Conservation (phyloP, 2,797 vertebrate genomes). For the Telmatherina bonti region DNA sequence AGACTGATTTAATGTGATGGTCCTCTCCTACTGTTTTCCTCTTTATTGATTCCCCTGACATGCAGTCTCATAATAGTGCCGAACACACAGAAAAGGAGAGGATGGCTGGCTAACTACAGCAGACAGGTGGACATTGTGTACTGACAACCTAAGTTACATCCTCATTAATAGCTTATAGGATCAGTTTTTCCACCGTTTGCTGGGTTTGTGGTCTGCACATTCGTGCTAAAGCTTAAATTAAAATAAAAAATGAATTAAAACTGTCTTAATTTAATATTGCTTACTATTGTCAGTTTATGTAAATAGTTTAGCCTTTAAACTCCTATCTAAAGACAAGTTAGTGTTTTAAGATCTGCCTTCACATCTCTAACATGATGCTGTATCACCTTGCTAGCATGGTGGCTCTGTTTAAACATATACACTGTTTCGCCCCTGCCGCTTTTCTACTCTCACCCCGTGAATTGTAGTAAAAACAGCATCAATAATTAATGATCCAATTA, state of each 20-base stretch:
- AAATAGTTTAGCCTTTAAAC: constrained; percentile 4
- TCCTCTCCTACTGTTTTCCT: constrained; percentile 74
- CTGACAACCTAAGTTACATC: constrained; percentile 55
- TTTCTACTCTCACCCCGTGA: constrained; percentile 67
- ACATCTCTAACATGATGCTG: constrained; percentile 17
- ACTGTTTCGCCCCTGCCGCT: constrained; percentile 66
- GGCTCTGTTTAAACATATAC: constrained; percentile 71
- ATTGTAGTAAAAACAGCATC: constrained; percentile 85
- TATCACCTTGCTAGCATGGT: constrained; percentile 46
- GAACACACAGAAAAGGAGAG: constrained; percentile 69
- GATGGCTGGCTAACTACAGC: constrained; percentile 59
- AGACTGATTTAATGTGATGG: constrained; percentile 74
- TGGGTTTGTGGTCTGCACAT: constrained; percentile 10
- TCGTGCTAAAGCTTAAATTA: constrained; percentile 6
- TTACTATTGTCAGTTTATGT: background rate
- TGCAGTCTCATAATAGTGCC: constrained; percentile 73
- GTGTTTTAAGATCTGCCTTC: constrained; percentile 13
- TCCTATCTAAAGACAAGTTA: background rate
- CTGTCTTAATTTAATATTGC: background rate
- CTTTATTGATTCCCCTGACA: constrained; percentile 74
- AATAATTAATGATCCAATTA: constrained; percentile 93
- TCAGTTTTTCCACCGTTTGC: constrained; percentile 20
- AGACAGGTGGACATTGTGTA: constrained; percentile 56
- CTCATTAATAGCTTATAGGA: constrained; percentile 48
- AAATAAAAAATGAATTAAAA: background rate